phyloP scores from a whole-genome alignment of 2,797 vertebrate species.

The Propithecus perrieri region DNA sequence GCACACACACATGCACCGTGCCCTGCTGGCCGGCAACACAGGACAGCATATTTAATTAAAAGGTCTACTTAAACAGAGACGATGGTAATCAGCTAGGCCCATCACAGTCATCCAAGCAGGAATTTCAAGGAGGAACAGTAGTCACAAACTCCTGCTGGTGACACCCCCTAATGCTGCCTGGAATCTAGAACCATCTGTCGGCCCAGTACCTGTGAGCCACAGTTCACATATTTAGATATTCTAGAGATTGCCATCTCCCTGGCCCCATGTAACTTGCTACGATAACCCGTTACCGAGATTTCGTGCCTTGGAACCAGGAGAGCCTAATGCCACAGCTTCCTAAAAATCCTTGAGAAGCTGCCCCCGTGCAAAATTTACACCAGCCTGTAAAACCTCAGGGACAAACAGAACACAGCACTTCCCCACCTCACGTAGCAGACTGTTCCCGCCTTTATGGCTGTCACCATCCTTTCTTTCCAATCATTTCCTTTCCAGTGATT shows the following conservation, averaged over 20 bases:
- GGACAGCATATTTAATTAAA: not conserved
- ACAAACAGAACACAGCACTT: not conserved
- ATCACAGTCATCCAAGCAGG: not conserved
- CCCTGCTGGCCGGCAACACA: not conserved
- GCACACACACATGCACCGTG: not conserved
- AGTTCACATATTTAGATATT: not conserved
- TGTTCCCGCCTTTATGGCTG: not conserved
- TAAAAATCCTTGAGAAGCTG: not conserved
- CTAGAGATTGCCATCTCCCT: not conserved
- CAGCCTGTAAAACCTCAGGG: not conserved
- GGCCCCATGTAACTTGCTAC: not conserved
- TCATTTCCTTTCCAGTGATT: not conserved
- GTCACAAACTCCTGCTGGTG: not conserved
- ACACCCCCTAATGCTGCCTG: not conserved
- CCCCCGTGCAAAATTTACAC: not conserved
- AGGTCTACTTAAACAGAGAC: not conserved
- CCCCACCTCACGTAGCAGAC: not conserved
- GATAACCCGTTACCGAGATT: not conserved
- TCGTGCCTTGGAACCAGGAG: not conserved
- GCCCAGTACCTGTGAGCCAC: not conserved
- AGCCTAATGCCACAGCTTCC: not conserved
- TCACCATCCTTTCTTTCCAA: not conserved
- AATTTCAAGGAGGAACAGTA: not conserved
- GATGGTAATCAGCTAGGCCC: not conserved
- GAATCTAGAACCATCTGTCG: not conserved